Conservation (phyloP, 64 coral and sea anemone genomes). For the Pocillopora damicornis region DNA sequence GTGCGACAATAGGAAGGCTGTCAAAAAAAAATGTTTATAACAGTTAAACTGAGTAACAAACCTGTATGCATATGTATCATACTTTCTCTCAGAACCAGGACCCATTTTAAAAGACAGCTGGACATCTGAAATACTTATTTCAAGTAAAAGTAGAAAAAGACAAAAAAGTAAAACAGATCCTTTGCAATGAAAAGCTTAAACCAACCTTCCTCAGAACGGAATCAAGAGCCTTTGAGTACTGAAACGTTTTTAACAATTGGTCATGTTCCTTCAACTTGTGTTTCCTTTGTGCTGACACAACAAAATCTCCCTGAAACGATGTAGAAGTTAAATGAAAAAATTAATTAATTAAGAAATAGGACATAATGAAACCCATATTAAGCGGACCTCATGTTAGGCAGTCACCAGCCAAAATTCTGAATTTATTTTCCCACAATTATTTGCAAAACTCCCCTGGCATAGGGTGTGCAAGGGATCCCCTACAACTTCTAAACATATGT, state of each 20-base stretch:
- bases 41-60: background rate
- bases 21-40: background rate
- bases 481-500: too few species aligned
- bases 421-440: too few species aligned
- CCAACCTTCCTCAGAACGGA: conserved; percentile 57
- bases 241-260: conserved; percentile 74
- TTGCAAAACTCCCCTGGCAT: too few species aligned
- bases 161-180: background rate
- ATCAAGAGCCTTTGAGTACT: conserved; percentile 83
- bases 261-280: conserved; percentile 64
- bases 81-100: background rate
- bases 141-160: background rate
- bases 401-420: too few species aligned
- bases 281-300: conserved; percentile 58
- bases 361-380: background rate
- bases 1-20: conserved; percentile 47
- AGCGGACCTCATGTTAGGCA: background rate
- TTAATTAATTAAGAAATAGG: background rate
- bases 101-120: too few species aligned
- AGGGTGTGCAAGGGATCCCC: too few species aligned
- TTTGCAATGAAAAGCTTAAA: background rate
- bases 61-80: background rate
- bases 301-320: conserved; percentile 65
- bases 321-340: background rate
- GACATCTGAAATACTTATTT: too few species aligned